These are phyloP conservation scores for Pica pica DNA, from an alignment of 2,113 vertebrate species.

Conservation along the genomic window DNA sequence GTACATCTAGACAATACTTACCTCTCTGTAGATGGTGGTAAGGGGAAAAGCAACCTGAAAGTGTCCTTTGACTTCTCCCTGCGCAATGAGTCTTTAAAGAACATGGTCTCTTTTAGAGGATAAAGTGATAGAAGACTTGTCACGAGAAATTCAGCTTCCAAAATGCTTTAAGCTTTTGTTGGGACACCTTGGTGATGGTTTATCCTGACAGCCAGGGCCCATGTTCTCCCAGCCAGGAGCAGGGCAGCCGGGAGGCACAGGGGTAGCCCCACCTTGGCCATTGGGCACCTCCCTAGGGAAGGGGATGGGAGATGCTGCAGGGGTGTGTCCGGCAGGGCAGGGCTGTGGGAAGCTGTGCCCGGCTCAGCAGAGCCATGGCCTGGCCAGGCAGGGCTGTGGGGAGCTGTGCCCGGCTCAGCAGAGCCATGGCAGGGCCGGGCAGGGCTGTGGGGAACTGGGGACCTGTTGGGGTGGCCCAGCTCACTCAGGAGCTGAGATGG, in stretches of 20 bases:
- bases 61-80: neutral
- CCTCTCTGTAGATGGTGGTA: neutral
- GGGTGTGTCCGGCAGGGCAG: neutral
- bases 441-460: too few species aligned
- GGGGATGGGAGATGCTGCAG: too few species aligned
- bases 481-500: too few species aligned
- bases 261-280: accelerated
- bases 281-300: accelerated
- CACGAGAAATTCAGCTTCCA: neutral
- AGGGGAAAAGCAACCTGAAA: neutral
- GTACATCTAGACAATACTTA: neutral
- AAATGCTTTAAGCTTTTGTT: neutral
- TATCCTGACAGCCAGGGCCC: neutral
- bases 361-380: too few species aligned
- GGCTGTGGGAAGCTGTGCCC: too few species aligned
- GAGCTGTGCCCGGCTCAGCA: too few species aligned
- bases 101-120: neutral
- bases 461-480: too few species aligned
- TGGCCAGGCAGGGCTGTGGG: too few species aligned
- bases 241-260: accelerated
- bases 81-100: neutral
- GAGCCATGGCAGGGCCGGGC: too few species aligned
- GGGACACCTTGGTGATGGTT: neutral
- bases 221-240: accelerated
- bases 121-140: neutral